Evolutionary conservation across 1,140 invertebrate genomes (phyloP).

Genomic region (Leptinotarsa undecemlineata): DNA sequence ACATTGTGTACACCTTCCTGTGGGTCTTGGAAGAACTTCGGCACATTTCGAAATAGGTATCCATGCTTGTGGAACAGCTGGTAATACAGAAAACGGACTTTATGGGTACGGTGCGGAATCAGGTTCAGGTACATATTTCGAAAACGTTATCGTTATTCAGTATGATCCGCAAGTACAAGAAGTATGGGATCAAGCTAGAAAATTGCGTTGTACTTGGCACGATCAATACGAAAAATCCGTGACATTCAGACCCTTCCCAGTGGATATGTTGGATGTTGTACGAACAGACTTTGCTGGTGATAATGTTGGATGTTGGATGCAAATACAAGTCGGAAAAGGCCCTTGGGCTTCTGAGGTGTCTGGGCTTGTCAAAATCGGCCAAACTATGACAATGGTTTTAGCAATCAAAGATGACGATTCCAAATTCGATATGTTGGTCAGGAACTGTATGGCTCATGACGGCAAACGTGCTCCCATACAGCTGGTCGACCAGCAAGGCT

Average conservation of each 20-base stretch:
- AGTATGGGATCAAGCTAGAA: slow-evolving; percentile 93
- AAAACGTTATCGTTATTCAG: slow-evolving; percentile 93
- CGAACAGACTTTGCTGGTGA: slow-evolving; percentile 92
- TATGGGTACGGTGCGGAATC: slow-evolving; percentile 82
- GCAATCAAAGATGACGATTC: slow-evolving; percentile 95
- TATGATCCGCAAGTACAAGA: slow-evolving; percentile 95
- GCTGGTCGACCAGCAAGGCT: slow-evolving; percentile 89
- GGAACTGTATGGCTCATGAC: slow-evolving; percentile 93
- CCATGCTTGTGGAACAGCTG: slow-evolving; percentile 87
- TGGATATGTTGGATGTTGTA: slow-evolving; percentile 93
- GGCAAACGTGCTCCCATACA: slow-evolving; percentile 94
- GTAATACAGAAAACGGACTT: slow-evolving; percentile 85
- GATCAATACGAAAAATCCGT: slow-evolving; percentile 95
- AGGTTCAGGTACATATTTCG: slow-evolving; percentile 89
- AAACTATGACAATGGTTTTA: slow-evolving; percentile 96
- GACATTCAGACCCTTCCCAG: slow-evolving; percentile 91
- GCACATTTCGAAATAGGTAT: slow-evolving; percentile 91
- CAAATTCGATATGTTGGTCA: slow-evolving; percentile 94
- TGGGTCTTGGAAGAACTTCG: slow-evolving; percentile 80
- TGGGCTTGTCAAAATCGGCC: slow-evolving; percentile 91
- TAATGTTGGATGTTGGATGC: slow-evolving; percentile 95
- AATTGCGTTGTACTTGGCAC: slow-evolving; percentile 92
- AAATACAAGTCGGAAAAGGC: slow-evolving; percentile 92
- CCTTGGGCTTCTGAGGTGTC: slow-evolving; percentile 95
- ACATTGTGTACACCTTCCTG: slow-evolving; percentile 88